phyloP scores from a whole-genome alignment of 2,888 invertebrate species.

The Pseudococcus longispinus region DNA sequence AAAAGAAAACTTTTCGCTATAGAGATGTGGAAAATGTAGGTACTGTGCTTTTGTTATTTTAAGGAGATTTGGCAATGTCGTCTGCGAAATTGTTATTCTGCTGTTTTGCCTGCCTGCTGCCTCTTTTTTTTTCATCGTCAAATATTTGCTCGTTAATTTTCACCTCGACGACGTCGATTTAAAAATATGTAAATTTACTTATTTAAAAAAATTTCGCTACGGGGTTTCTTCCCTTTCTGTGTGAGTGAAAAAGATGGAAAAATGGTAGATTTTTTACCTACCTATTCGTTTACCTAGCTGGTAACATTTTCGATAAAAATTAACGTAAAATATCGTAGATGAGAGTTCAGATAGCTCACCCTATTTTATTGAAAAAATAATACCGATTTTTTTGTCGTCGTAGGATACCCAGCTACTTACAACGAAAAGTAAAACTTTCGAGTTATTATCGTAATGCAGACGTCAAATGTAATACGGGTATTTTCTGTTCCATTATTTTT shows the following conservation, averaged over 20 bases:
- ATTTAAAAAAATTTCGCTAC: too few species aligned
- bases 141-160: background rate
- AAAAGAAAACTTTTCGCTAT: background rate
- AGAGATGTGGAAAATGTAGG: background rate
- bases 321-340: too few species aligned
- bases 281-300: too few species aligned
- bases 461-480: too few species aligned
- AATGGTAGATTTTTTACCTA: background rate
- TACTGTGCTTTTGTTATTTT: background rate
- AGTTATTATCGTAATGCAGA: too few species aligned
- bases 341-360: too few species aligned
- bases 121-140: background rate
- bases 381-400: too few species aligned
- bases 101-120: background rate
- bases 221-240: background rate
- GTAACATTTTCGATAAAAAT: too few species aligned
- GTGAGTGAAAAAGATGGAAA: background rate
- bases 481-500: too few species aligned
- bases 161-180: background rate
- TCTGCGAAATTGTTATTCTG: background rate
- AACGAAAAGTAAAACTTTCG: too few species aligned
- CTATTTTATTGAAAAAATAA: too few species aligned
- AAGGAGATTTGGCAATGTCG: background rate
- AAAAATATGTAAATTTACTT: background rate
- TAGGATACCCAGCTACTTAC: too few species aligned